These are phyloP conservation scores for Diorhabda carinulata DNA, from an alignment of 1,140 invertebrate genomes.

Conservation along the genomic window DNA sequence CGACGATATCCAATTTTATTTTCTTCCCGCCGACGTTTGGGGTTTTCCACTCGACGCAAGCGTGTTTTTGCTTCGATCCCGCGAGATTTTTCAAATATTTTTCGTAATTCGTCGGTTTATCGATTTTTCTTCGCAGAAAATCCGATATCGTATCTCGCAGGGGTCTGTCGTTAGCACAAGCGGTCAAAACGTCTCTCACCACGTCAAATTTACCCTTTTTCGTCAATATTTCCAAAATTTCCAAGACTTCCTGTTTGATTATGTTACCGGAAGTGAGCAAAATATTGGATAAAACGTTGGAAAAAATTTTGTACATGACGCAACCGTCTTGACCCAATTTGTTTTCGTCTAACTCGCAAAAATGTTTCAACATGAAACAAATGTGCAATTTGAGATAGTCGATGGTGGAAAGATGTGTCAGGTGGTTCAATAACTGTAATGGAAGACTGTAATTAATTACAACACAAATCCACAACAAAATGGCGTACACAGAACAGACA, in stretches of 20 bases:
- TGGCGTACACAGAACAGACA: not conserved
- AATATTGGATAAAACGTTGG: not conserved
- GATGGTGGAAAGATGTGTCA: not conserved
- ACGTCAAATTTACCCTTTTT: constrained; percentile 7
- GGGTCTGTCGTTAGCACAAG: not conserved
- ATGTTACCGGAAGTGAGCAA: constrained; percentile 3
- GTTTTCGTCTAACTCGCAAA: constrained; percentile 1
- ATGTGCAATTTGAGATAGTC: constrained; percentile 6
- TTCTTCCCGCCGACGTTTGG: not conserved
- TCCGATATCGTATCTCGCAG: not conserved
- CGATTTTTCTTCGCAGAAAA: constrained; percentile 8
- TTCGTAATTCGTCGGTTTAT: not conserved
- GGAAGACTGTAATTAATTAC: not conserved
- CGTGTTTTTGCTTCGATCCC: not conserved
- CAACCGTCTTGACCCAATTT: constrained; percentile 7
- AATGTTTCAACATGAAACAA: not conserved
- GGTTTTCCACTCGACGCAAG: constrained; percentile 9
- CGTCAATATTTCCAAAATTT: constrained; percentile 3
- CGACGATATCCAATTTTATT: not conserved
- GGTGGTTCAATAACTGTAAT: constrained; percentile 14
- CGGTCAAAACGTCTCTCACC: constrained; percentile 3
- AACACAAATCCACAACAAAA: not conserved
- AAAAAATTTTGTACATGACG: not conserved
- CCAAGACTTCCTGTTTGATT: constrained; percentile 8
- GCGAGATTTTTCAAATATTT: constrained; percentile 9